Conservation (phyloP, 1,140 invertebrate species). For the Drosophila murphyi region DNA sequence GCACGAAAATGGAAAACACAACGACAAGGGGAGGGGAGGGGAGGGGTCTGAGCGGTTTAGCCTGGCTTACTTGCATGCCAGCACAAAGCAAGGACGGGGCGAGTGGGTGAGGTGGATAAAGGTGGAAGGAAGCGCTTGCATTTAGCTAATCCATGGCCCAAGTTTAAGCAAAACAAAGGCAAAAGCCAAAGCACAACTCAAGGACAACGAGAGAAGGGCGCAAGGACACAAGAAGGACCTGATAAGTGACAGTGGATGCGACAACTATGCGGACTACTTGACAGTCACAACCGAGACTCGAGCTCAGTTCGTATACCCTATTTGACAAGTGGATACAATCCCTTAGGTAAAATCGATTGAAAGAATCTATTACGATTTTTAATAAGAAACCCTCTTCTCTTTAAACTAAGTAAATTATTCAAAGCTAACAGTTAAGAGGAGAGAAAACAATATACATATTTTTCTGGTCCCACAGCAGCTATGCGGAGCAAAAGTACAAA, state of each 20-base stretch:
- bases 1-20: slow-evolving; percentile 32
- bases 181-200: slow-evolving; percentile 48
- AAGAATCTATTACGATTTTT: too few species aligned
- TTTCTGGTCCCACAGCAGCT: too few species aligned
- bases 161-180: slow-evolving; percentile 70
- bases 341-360: too few species aligned
- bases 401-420: too few species aligned
- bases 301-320: slow-evolving; percentile 29
- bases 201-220: slow-evolving; percentile 18
- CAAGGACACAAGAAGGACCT: slow-evolving; percentile 13
- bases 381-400: too few species aligned
- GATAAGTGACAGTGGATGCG: slow-evolving; percentile 58
- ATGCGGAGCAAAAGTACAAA: too few species aligned
- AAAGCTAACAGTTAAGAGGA: too few species aligned
- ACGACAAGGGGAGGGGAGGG: background rate
- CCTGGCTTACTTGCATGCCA: slow-evolving; percentile 6
- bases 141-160: slow-evolving; percentile 73
- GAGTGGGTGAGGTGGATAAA: background rate
- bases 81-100: background rate
- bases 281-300: slow-evolving; percentile 62
- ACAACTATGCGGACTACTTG: slow-evolving; percentile 66
- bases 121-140: slow-evolving; percentile 41
- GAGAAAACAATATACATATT: too few species aligned
- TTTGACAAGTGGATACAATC: background rate
- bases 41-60: background rate